Base-by-base conservation (phyloP, 1,140 invertebrate genomes). In the Pachypeltis micranthus region DNA sequence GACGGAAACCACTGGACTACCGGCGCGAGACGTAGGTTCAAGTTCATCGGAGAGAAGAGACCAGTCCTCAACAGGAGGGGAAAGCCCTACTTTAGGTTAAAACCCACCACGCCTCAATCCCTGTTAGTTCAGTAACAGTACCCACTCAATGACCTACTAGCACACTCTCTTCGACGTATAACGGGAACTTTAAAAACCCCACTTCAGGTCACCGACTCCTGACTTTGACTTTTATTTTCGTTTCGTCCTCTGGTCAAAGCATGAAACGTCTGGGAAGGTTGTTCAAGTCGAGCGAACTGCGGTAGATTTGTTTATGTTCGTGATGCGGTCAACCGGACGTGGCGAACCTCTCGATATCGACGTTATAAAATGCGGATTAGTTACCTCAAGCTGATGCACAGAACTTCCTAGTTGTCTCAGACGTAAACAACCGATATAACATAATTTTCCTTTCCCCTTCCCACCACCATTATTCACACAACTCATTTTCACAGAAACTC, bases 11-110 rank as follows among this genome's bases (percentile, higher is more conserved):
- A 51, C 47, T 16, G 31, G 57, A 31, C 26, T 31, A 59, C 29
- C 29, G 57, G 26, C 54, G 54, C 25, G 57, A 59, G 44, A 47
- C 57, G 57, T 31, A 31, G 57, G 57, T 59, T 59, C 57, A 59
- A 59, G 57, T 59, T 59, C 57, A 59, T 7, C n/a, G 57, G 57
- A 14, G 57, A 59, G 19, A 14, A 25, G 19, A n/a, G n/a, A 19
- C n/a, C 44, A 19, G n/a, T 19, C n/a, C n/a, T 47, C 44, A 47
- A 19, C 16, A 23, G 19, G 26, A 31, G 26, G 19, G 26, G 26
- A n/a, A 25, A n/a, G 29, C 57, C 57, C 57, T 31, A 59, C 57
- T 31, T 31, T 23, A 29, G 12, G 2, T 16, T 26, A 28, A 28
- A 12, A 29, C 16, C 25, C 25, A n/a, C 28, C 3, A 2, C 21